These are phyloP conservation scores for Thomomys bottae DNA, from an alignment of 2,113 vertebrate species.

Conservation along the genomic window DNA sequence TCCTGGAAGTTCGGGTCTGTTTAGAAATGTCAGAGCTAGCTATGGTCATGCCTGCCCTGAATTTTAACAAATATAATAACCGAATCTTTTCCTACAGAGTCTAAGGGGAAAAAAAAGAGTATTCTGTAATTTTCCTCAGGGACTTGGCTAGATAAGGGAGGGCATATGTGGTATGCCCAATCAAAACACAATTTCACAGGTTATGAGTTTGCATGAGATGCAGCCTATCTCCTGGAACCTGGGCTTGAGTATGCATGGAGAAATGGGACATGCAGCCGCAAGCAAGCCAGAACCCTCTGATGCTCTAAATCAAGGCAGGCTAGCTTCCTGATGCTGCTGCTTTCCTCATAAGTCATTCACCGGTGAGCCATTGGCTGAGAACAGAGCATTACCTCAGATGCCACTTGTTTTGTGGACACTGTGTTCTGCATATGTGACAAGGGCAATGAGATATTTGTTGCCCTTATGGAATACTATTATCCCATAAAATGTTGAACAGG, in stretches of 20 bases:
- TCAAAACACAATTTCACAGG: slow-evolving; percentile 81
- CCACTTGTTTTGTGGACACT: not conserved
- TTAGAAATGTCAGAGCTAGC: slow-evolving; percentile 80
- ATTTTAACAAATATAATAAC: slow-evolving; percentile 83
- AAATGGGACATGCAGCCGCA: not conserved
- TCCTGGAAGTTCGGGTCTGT: slow-evolving; percentile 69
- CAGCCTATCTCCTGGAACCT: slow-evolving; percentile 66
- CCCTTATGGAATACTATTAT: too few species aligned
- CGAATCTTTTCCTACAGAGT: slow-evolving; percentile 69
- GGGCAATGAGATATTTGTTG: not conserved
- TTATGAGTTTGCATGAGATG: slow-evolving; percentile 71
- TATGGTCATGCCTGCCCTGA: slow-evolving; percentile 79
- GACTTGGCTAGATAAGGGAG: slow-evolving; percentile 73
- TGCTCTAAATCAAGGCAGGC: not conserved
- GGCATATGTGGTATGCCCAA: slow-evolving; percentile 78
- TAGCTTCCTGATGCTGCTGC: not conserved
- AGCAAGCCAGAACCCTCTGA: not conserved
- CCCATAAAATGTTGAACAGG: not conserved
- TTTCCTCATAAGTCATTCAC: not conserved
- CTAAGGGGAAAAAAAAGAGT: slow-evolving; percentile 62
- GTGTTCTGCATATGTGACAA: not conserved
- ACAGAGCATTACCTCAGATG: not conserved
- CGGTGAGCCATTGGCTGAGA: not conserved
- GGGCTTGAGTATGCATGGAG: slow-evolving; percentile 54
- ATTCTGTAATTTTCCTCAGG: slow-evolving; percentile 78